These are phyloP conservation scores for Punctoribates punctum DNA, from an alignment of 2,888 invertebrate species.

Conservation along the genomic window DNA sequence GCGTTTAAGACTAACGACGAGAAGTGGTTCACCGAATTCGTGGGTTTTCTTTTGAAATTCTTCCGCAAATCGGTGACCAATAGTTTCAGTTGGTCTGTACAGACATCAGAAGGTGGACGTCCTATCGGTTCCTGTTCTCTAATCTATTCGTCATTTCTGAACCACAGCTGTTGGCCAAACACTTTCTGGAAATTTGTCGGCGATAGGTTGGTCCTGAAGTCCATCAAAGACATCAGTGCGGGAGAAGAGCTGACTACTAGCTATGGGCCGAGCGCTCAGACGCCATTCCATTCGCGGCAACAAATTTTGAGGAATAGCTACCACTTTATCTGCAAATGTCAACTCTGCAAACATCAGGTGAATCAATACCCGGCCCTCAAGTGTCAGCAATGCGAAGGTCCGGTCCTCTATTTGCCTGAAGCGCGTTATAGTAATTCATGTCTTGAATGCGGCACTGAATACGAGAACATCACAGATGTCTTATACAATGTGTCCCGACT, in stretches of 20 bases:
- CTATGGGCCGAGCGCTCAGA: background rate
- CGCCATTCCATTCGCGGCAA: background rate
- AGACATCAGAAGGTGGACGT: background rate
- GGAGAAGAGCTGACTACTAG: conserved; percentile 12
- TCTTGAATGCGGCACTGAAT: background rate
- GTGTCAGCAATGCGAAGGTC: conserved; percentile 20
- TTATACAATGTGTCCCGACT: background rate
- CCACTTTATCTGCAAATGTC: conserved; percentile 1
- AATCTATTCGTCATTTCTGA: background rate
- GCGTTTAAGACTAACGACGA: background rate
- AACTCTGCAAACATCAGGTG: background rate
- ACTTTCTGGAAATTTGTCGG: background rate
- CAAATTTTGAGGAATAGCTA: background rate
- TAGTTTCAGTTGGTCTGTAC: background rate
- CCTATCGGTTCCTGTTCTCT: background rate
- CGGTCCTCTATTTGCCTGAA: background rate
- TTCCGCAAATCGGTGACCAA: background rate
- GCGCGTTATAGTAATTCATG: background rate
- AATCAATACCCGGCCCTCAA: background rate
- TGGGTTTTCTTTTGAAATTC: background rate
- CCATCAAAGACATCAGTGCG: background rate
- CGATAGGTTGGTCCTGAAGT: background rate
- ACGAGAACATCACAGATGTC: background rate
- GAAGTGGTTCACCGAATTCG: background rate
- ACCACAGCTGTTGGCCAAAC: conserved; percentile 20